Evolutionary conservation across 2,888 invertebrate species (phyloP), one percentile per base, ranked within the genome.

Genomic region (Drosophila meridiana): DNA sequence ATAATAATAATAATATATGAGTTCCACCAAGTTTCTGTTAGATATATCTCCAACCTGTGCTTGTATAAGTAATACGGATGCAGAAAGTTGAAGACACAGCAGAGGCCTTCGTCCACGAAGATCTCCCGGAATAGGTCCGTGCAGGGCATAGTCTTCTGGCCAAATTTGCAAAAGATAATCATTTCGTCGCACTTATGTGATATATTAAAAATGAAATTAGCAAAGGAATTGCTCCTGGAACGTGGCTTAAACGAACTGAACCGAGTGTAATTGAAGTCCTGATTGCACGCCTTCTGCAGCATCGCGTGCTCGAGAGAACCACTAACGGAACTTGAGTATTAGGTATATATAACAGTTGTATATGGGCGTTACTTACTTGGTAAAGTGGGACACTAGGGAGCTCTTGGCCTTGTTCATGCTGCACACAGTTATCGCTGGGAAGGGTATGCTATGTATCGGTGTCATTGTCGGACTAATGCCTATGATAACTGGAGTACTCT

Each of bases 371-470:
- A 60, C 84, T 80, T 67, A 91, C 92, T 53, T 52, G n/a, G 32
- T 32, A 57, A 82, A 80, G 9, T 81, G 45, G 9, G 61, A 50
- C 0, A 87, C 89, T 63, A 83, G 80, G 7, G 94, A 94, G 82
- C 94, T 95, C 87, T 95, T 95, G 0, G 96, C 96, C 89, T 96
- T 96, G 92, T 97, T 97, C 93, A 97, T 96, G 90, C 97, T 97
- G 91, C 97, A 97, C 71, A 97, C 95, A 0, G 97, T 97, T 8
- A 97, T 93, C 0, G 97, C 96, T 0, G 97, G 97, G 92, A 97
- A 97, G 0, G 97, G 97, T 66, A 97, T 94, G 43, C 94, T 93
- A 14, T 94, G 94, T 2, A 97, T 94, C 0, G 94, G 94, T 68
- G 95, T 95, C 65, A 95, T 94, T 73, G 95, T 94, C 0, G 97